phyloP scores from a whole-genome alignment of 2,113 vertebrate genomes.

The Condylura cristata region DNA sequence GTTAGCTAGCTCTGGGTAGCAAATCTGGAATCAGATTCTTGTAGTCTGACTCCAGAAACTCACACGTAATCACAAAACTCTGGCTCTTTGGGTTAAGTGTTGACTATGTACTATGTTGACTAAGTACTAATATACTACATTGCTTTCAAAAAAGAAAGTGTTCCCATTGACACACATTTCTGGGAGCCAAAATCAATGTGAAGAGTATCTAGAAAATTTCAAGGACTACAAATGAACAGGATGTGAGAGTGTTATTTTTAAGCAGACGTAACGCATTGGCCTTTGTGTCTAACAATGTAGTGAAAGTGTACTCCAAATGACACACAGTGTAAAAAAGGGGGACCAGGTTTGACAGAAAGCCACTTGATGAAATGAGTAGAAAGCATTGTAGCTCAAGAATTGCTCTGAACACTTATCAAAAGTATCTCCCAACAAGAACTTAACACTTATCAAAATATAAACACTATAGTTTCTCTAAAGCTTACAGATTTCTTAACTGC shows the following conservation, averaged over 20 bases:
- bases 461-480: background rate
- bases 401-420: background rate
- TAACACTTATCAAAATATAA: background rate
- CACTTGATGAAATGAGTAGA: background rate
- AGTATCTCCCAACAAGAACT: background rate
- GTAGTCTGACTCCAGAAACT: background rate
- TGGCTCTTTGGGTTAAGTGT: background rate
- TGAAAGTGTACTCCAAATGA: background rate
- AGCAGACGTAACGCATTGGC: background rate
- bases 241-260: constrained; percentile 33
- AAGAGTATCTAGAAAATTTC: background rate
- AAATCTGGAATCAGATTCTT: background rate
- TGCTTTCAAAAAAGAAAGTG: background rate
- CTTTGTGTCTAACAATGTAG: background rate
- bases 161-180: background rate
- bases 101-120: background rate
- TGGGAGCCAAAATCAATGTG: background rate
- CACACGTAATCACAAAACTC: background rate
- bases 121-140: background rate
- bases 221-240: constrained; percentile 41
- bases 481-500: background rate
- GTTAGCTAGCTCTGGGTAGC: background rate
- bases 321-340: background rate
- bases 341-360: background rate
- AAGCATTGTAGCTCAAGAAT: background rate